Evolutionary conservation across 92 coral and sea anemone species (phyloP), one percentile per base, ranked within the genome.

Genomic region (Epizoanthus scotinus): DNA sequence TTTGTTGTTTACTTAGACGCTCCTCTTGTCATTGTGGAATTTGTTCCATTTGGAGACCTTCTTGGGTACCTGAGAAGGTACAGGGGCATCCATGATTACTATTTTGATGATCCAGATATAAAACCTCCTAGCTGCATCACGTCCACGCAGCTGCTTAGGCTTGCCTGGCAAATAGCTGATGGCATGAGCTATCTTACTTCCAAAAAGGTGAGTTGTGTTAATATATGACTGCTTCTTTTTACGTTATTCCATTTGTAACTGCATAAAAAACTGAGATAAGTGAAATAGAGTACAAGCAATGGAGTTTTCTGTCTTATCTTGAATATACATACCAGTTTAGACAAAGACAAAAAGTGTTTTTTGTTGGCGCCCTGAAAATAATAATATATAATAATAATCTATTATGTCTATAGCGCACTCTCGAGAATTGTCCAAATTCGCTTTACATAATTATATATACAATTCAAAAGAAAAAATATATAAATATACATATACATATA

Each of bases 161-260:
- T 73, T 24, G 80, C 80, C 13, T 73, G 80, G 80, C 56, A 54
- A 65, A 25, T 73, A 19, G 63, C 80, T 24, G 80, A 73, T 49
- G 80, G 80, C 21, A 73, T 73, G 80, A 25, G 25, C 38, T 73
- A n/a, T 34, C 59, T 73, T 9, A 29, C 66, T 2, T 22, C 58
- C 26, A 49, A 73, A 47, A 47, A 53, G 80, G 80, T 73, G 34
- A 10, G 31, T 13, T 13, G 52, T 7, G 10, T 47, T 47, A 34
- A 34, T 18, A 64, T 10, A 36, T 36, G 73, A 24, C 29, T 36
- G 50, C 13, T 20, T 52, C 12, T 25, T 24, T 44, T 3, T 44
- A 67, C 8, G 10, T 31, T 8, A 24, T 27, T 14, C 28, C 71
- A 47, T 47, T 47, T 47, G 12, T 47, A 47, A 47, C 17, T 10